Conservation (phyloP, 2,113 vertebrate genomes). For the Thermophis baileyi region DNA sequence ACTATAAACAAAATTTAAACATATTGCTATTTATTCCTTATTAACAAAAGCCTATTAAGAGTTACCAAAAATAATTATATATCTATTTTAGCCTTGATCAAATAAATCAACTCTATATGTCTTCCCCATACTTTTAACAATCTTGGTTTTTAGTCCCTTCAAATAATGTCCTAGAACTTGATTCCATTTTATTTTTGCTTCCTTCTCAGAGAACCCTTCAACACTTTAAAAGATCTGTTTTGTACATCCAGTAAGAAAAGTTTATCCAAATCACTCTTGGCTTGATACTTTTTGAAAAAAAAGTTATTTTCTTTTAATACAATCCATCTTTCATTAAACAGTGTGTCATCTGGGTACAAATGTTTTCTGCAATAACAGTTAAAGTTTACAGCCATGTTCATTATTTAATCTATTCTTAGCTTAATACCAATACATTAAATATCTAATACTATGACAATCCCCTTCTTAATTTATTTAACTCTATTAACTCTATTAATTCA, state of each 20-base stretch:
- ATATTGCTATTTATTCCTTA: neutral
- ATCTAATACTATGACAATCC: too few species aligned
- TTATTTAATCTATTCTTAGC: too few species aligned
- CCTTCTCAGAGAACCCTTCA: neutral
- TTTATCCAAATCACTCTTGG: neutral
- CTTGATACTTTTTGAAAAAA: too few species aligned
- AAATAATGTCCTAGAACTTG: neutral
- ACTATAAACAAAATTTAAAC: neutral
- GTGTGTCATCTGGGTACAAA: too few species aligned
- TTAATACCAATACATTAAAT: too few species aligned
- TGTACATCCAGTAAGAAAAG: neutral
- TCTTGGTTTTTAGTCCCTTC: neutral
- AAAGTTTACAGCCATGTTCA: too few species aligned
- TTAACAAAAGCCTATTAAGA: neutral
- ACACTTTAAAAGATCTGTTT: neutral
- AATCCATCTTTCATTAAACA: too few species aligned
- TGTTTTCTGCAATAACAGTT: too few species aligned
- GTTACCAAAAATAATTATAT: neutral
- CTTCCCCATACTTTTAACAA: neutral
- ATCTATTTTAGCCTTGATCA: neutral
- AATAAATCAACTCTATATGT: neutral
- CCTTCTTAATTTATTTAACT: too few species aligned
- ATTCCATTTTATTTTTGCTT: neutral
- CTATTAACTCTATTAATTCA: too few species aligned
- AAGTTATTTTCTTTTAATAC: too few species aligned